Evolutionary conservation across 2,888 invertebrate genomes (phyloP), one percentile per base, ranked within the genome.

Genomic region (Selenia dentaria): DNA sequence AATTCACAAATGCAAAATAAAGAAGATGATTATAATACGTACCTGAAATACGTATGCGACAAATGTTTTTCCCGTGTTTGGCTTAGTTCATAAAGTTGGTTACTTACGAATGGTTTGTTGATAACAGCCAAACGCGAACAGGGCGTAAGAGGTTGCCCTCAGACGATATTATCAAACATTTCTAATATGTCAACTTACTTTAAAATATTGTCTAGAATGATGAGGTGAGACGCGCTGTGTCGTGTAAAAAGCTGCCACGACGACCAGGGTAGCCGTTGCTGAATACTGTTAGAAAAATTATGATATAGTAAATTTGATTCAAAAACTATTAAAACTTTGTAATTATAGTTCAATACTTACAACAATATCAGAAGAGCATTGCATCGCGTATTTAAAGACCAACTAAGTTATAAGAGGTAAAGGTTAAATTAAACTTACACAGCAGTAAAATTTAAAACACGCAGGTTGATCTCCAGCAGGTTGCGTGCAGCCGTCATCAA

Each of bases 221-320:
- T n/a, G 40, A 43, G 10, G 43, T 49, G 14, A 37, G 43, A 14
- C 37, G 37, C 28, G 47, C 34, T 20, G 38, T 28, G 36, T 47
- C 41, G 45, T 39, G 32, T 9, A 42, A 42, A 42, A 42, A 35
- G 42, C 28, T 33, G 36, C 31, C 10, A 24, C 24, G 39, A n/a
- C 43, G 26, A n/a, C 42, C 29, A 29, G 29, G 35, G 42, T 42
- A 42, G 24, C 41, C 41, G 12, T 46, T 48, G 36, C 41, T 40
- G 29, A 41, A 41, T 40, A 42, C 32, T 42, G 34, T 42, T 28
- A 32, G 36, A 48, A 33, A 37, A 42, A 38, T 37, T 28, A 12
- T 9, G 22, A 10, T 37, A 22, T 29, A 4, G 26, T 33, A 28
- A 12, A n/a, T n/a, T 20, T 12, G 36, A 28, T 34, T 31, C 34